Base-by-base conservation (phyloP, 2,888 invertebrate species). In the Colletes collaris region DNA sequence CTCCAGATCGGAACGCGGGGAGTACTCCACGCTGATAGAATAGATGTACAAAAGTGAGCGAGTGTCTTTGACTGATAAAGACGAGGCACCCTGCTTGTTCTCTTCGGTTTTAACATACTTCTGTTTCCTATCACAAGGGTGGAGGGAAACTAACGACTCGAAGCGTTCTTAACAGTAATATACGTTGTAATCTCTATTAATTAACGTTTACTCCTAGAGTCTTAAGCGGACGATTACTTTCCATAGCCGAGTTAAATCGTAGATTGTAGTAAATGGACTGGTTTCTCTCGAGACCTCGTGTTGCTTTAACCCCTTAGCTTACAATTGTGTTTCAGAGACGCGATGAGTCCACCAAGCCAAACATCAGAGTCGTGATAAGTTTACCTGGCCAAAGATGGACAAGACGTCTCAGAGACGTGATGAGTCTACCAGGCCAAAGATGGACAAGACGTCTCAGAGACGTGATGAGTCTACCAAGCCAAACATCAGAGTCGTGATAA, bases 1-100 rank as follows among this genome's bases (percentile, higher is more conserved):
- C 40, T 40, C 19, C 6, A 44, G 8, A 59, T 60, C 44, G 7
- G 59, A 52, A 27, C 50, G 46, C 64, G 52, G 52, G 52, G 13
- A 46, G 4, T 5, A 16, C 16, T n/a, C 46, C 49, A 53, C 50
- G 27, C 37, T 5, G n/a, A 63, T 16, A 64, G 49, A 63, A 65
- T 55, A 71, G 35, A 62, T 58, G 59, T 58, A 82, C 46, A 86
- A 85, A 82, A 79, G 75, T 79, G 77, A 79, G 79, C 74, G 81
- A 81, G 82, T 68, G 70, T 83, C 65, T 77, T 83, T 55, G 67
- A 77, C 27, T 72, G 78, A 84, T 76, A 76, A 76, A 86, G 82
- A 65, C 84, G 86, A 87, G 86, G 85, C 86, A 87, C 86, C 76
- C 82, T 79, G 81, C 82, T 81, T 85, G 65, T 75, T 68, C 13